Percentiles rank a stretch among this genome's conserved stretches.
Conservation (phyloP, 2,797 vertebrate genomes). For the Phrynocephalus guinanensis region DNA sequence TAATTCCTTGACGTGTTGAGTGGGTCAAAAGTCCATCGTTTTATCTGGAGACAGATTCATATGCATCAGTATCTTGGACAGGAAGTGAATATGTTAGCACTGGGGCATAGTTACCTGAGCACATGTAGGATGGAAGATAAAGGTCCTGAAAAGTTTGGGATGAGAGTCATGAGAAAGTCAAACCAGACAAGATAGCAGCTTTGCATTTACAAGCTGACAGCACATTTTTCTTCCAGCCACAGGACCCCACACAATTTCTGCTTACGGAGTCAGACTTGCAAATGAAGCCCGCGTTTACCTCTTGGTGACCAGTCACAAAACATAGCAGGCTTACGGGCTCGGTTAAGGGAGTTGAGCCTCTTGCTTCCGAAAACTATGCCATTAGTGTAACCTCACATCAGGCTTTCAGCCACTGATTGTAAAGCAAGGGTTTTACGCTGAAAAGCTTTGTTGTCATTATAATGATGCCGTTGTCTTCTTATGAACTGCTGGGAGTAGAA, state of each 20-base stretch:
- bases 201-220: background rate
- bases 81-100: background rate
- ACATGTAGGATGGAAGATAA: background rate
- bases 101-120: background rate
- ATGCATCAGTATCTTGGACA: background rate
- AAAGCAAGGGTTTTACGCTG: background rate
- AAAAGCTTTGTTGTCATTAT: background rate
- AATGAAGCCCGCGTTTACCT: no score
- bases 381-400: no score
- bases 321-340: no score
- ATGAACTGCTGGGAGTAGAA: no score
- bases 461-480: no score
- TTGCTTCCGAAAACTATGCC: no score
- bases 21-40: background rate
- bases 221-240: no score
- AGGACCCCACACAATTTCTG: no score
- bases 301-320: no score
- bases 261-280: no score
- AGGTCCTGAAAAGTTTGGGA: background rate
- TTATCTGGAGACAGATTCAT: background rate
- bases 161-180: no score
- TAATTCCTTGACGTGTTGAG: accelerated
- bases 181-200: background rate
- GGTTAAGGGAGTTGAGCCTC: no score
- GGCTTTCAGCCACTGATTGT: background rate